Percentiles rank a stretch among this genome's conserved stretches.
These are phyloP conservation scores for Drosophila repleta DNA, from an alignment of 1,140 invertebrate species.

Conservation along the genomic window DNA sequence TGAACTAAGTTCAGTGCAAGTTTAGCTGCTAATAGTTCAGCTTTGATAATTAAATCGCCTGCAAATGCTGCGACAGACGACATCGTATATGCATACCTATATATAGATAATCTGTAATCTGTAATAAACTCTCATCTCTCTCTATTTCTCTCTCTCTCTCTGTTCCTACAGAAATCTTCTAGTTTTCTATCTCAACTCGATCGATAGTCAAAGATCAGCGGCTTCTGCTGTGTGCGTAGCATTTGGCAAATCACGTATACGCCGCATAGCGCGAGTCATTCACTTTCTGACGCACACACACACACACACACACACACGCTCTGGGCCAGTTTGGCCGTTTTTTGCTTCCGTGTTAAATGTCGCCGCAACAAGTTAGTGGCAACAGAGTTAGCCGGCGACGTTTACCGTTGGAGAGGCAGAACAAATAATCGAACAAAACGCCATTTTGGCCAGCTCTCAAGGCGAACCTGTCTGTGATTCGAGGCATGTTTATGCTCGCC, in stretches of 20 bases:
- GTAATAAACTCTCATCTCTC: background rate
- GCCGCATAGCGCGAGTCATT: conserved; percentile 40
- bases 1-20: too few relatives aligned
- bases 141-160: too few relatives aligned
- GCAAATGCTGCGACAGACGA: background rate
- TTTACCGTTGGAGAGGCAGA: conserved; percentile 58
- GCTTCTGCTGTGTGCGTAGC: conserved; percentile 26
- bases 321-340: conserved; percentile 6
- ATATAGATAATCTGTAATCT: background rate
- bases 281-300: conserved; percentile 10
- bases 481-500: conserved; percentile 73
- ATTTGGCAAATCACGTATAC: conserved; percentile 75
- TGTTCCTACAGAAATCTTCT: background rate
- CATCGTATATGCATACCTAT: too few relatives aligned
- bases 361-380: conserved; percentile 47
- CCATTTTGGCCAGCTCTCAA: conserved; percentile 79
- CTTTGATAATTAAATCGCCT: background rate
- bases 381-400: conserved; percentile 29
- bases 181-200: background rate
- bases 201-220: background rate
- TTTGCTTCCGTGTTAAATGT: conserved; percentile 52
- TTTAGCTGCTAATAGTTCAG: background rate
- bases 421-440: conserved; percentile 39
- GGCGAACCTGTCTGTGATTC: conserved; percentile 77
- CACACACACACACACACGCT: background rate